Evolutionary conservation across 2,888 invertebrate species (phyloP).

Genomic region (Sinhomidia bicolor): DNA sequence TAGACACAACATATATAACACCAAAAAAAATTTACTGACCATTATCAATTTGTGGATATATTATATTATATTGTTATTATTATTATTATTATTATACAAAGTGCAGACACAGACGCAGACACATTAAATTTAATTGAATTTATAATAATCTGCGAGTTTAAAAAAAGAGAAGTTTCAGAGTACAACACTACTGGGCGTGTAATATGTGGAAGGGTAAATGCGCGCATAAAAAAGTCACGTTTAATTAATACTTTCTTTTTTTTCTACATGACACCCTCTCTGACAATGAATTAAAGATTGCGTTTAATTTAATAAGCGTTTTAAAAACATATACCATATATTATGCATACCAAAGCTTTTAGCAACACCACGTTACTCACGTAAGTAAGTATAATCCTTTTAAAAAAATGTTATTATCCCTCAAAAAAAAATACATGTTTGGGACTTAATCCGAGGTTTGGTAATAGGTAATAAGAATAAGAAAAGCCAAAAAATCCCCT

Average conservation of each 20-base stretch:
- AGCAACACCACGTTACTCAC: not conserved
- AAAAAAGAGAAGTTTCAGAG: slow-evolving; percentile 3
- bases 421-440: not conserved
- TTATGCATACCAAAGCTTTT: too few relatives aligned
- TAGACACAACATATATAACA: slow-evolving; percentile 10
- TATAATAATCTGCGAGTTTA: not conserved
- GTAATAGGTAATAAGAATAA: not conserved
- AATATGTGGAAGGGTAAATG: slow-evolving; percentile 11
- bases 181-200: slow-evolving; percentile 19
- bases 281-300: not conserved
- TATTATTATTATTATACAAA: not conserved
- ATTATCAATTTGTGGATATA: not conserved
- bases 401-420: not conserved
- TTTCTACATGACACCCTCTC: slow-evolving; percentile 21
- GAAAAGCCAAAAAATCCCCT: not conserved
- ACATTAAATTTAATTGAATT: slow-evolving; percentile 13
- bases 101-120: not conserved
- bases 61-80: not conserved
- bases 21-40: slow-evolving; percentile 3
- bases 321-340: not conserved
- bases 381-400: not conserved
- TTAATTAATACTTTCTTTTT: slow-evolving; percentile 45
- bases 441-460: slow-evolving; percentile 24
- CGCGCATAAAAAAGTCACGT: slow-evolving; percentile 4
- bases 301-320: not conserved